Evolutionary conservation across 2,113 vertebrate genomes (phyloP).

Genomic region (Polypterus bichir): DNA sequence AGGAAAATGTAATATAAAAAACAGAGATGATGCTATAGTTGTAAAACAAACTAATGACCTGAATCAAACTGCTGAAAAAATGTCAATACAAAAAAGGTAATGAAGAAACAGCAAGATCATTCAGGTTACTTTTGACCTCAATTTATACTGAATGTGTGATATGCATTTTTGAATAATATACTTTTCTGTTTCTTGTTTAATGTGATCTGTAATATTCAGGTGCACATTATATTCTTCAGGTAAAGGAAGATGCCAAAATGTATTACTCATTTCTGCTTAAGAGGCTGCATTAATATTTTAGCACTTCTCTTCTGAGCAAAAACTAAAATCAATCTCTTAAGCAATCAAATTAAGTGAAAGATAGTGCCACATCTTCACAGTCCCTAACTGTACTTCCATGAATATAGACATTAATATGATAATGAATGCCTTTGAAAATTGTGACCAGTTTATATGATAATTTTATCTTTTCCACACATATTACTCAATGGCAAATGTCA

Average conservation of each 20-base stretch:
- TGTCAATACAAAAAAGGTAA: too few relatives aligned
- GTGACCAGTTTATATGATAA: constrained; percentile 15
- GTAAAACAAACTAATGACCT: too few relatives aligned
- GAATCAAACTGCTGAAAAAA: too few relatives aligned
- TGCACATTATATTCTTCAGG: too few relatives aligned
- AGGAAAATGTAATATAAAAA: too few relatives aligned
- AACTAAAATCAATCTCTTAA: constrained; percentile 4
- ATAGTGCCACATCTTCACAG: constrained; percentile 3
- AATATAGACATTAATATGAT: constrained; percentile 9
- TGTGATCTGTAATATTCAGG: too few relatives aligned
- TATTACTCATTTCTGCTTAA: constrained; percentile 4
- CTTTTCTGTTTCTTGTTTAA: too few relatives aligned
- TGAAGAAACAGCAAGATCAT: too few relatives aligned
- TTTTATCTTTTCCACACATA: constrained; percentile 9
- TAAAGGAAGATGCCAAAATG: not conserved
- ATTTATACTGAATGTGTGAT: too few relatives aligned
- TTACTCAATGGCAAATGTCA: constrained; percentile 8
- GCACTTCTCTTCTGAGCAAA: not conserved
- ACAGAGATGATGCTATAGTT: too few relatives aligned
- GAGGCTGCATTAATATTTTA: not conserved
- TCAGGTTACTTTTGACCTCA: too few relatives aligned
- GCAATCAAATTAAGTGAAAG: constrained; percentile 19
- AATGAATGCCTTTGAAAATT: constrained; percentile 12
- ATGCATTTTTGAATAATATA: too few relatives aligned
- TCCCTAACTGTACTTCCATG: constrained; percentile 2